Evolutionary conservation across 2,113 vertebrate genomes (phyloP).

Genomic region (Chitala chitala): DNA sequence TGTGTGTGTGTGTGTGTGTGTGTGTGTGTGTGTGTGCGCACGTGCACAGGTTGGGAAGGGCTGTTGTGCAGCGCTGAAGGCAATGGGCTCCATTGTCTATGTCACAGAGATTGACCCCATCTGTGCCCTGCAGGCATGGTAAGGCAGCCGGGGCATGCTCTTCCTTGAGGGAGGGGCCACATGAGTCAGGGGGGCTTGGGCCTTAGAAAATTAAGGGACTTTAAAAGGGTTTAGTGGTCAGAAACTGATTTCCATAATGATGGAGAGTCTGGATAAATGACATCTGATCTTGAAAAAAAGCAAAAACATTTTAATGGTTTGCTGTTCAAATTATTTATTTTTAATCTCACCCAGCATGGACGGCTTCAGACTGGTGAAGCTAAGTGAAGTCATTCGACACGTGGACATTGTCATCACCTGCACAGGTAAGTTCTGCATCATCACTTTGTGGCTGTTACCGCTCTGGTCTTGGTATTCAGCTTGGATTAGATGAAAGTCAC

Average conservation of each 20-base stretch:
- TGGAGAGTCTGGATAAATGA: too few species aligned
- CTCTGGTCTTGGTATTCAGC: too few species aligned
- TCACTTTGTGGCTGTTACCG: background rate
- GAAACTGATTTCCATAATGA: too few species aligned
- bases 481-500: too few species aligned
- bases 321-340: too few species aligned
- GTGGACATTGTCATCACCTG: conserved; percentile 98
- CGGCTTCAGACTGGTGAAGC: conserved; percentile 93
- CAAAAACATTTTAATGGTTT: background rate
- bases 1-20: background rate
- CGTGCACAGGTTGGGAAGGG: conserved; percentile 84
- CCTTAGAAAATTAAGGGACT: background rate
- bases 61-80: conserved; percentile 91
- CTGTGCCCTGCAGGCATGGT: conserved; percentile 97
- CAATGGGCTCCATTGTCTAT: conserved; percentile 96
- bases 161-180: background rate
- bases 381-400: conserved; percentile 93
- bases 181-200: background rate
- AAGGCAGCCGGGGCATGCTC: conserved; percentile 35
- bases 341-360: conserved; percentile 82
- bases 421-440: conserved; percentile 67
- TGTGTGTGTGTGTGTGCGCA: background rate
- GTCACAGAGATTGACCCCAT: conserved; percentile 98
- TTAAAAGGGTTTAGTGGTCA: too few species aligned
- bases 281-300: background rate